Evolutionary conservation across 1,140 invertebrate genomes (phyloP).

Genomic region (Euborellia annulipes): DNA sequence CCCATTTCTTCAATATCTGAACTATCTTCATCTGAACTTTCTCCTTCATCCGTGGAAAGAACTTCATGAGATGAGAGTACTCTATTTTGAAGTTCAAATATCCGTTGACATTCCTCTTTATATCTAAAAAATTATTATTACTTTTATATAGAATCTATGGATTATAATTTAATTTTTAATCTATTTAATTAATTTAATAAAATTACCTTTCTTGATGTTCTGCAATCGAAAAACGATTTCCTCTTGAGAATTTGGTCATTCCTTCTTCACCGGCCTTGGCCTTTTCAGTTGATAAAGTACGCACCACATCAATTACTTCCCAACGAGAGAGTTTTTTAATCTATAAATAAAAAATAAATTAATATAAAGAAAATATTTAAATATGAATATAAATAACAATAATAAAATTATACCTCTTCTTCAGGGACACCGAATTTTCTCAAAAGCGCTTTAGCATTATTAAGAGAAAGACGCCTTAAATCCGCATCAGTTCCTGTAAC

Average conservation of each 20-base stretch:
- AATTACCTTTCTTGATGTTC: conserved; percentile 44
- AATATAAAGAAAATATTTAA: neutral
- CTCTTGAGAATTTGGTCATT: conserved; percentile 51
- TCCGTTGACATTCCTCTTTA: conserved; percentile 52
- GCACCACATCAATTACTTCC: conserved; percentile 56
- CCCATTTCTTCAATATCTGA: conserved; percentile 52
- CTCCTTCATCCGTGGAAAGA: conserved; percentile 48
- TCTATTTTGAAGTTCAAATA: conserved; percentile 53
- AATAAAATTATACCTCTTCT: no score
- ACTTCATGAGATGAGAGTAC: conserved; percentile 41
- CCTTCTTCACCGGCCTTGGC: conserved; percentile 48
- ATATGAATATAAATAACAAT: no score
- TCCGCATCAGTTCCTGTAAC: conserved; percentile 69
- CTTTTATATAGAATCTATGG: no score
- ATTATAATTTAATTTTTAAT: no score
- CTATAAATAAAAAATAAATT: conserved; percentile 15
- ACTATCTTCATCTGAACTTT: conserved; percentile 36
- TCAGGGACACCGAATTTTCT: conserved; percentile 49
- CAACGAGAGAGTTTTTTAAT: conserved; percentile 47
- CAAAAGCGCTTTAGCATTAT: conserved; percentile 48
- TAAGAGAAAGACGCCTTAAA: conserved; percentile 43
- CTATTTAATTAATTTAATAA: neutral
- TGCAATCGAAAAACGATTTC: conserved; percentile 48
- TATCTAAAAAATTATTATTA: conserved; percentile 26
- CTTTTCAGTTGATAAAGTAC: conserved; percentile 52